These are phyloP conservation scores for Drosophila incognita DNA, from an alignment of 2,888 invertebrate genomes.

Conservation along the genomic window DNA sequence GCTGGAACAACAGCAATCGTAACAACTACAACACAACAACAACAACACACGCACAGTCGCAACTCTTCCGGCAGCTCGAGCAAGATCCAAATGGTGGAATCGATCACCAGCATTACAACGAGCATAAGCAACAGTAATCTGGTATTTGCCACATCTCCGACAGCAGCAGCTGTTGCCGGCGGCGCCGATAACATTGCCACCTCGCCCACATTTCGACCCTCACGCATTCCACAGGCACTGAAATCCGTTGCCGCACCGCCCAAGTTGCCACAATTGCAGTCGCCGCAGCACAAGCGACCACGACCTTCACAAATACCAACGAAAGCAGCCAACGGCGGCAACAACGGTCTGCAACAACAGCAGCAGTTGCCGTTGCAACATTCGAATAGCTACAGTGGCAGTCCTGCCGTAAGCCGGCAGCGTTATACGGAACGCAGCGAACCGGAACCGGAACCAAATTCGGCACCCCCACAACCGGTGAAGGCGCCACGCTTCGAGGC, in stretches of 20 bases:
- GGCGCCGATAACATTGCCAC: conserved; percentile 64
- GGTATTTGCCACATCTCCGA: conserved; percentile 52
- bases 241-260: conserved; percentile 73
- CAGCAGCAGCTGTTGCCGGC: conserved; percentile 36
- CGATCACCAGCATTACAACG: conserved; percentile 64
- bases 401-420: conserved; percentile 66
- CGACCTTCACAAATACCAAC: conserved; percentile 84
- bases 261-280: conserved; percentile 81
- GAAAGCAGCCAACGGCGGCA: conserved; percentile 76
- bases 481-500: conserved; percentile 91
- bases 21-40: conserved; percentile 45
- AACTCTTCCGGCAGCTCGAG: conserved; percentile 82
- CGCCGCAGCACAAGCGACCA: conserved; percentile 84
- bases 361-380: conserved; percentile 66
- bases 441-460: conserved; percentile 77
- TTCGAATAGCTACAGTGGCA: conserved; percentile 79
- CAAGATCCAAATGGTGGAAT: conserved; percentile 81
- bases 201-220: conserved; percentile 85
- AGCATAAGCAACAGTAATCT: conserved; percentile 54
- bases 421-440: conserved; percentile 50
- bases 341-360: conserved; percentile 42
- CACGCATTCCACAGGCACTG: conserved; percentile 87
- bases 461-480: conserved; percentile 83
- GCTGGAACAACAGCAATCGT: conserved; percentile 34
- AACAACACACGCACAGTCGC: conserved; percentile 76